Evolutionary conservation across 2,113 vertebrate species (phyloP).

Genomic region (Campylomormyrus numenius): DNA sequence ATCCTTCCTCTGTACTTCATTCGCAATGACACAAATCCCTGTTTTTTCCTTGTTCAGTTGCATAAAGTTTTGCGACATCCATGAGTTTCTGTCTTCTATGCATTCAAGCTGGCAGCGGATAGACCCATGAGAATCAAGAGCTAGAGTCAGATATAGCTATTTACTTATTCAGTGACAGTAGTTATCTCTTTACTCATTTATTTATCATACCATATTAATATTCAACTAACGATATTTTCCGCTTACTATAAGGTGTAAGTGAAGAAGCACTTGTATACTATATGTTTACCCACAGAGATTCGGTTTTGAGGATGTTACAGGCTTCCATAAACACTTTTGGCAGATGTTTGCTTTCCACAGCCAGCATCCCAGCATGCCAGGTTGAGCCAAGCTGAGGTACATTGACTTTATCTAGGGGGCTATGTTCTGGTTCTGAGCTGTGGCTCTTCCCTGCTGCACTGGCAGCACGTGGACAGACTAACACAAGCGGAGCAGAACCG

Average conservation of each 20-base stretch:
- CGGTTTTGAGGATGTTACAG: neutral
- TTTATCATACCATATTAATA: neutral
- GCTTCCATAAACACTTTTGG: slow-evolving; percentile 27
- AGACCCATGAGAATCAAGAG: neutral
- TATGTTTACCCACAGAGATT: neutral
- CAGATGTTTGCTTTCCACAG: slow-evolving; percentile 32
- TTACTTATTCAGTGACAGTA: neutral
- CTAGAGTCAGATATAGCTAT: neutral
- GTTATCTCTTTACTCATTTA: neutral
- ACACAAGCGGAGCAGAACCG: neutral
- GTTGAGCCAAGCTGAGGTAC: neutral
- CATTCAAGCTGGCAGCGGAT: neutral
- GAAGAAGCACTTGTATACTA: neutral
- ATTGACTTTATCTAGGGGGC: neutral
- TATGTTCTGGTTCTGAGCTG: neutral
- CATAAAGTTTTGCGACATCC: neutral
- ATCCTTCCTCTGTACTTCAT: neutral
- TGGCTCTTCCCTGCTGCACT: neutral
- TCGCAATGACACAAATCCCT: neutral
- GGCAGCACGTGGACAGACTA: neutral
- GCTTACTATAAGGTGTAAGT: neutral
- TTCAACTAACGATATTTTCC: neutral
- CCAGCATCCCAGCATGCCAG: slow-evolving; percentile 27
- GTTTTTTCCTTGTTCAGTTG: neutral
- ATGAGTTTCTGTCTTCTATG: neutral